These are phyloP conservation scores for Melanotus villosus DNA, from an alignment of 2,888 invertebrate species.

Conservation along the genomic window DNA sequence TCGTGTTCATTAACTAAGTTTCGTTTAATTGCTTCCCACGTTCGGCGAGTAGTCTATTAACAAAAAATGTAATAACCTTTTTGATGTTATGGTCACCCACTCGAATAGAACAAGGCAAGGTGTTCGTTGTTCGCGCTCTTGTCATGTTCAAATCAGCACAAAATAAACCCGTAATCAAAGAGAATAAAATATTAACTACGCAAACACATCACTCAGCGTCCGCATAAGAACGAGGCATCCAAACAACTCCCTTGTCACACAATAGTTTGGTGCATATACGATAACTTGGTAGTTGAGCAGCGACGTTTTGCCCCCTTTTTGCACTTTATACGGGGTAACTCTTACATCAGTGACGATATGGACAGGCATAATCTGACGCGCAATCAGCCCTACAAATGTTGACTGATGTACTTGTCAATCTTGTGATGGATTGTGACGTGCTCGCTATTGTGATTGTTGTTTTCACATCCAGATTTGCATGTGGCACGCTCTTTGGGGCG, in stretches of 20 bases:
- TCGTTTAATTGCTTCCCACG: too few relatives aligned
- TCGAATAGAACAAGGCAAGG: background rate
- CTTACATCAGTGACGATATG: slow-evolving; percentile 36
- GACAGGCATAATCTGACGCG: slow-evolving; percentile 53
- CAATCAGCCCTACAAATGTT: slow-evolving; percentile 67
- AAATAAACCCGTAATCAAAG: slow-evolving; percentile 52
- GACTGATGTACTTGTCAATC: slow-evolving; percentile 68
- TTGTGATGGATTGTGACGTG: slow-evolving; percentile 63
- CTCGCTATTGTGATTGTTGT: slow-evolving; percentile 61
- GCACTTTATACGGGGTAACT: background rate
- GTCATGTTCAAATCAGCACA: slow-evolving; percentile 33
- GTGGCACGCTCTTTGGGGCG: slow-evolving; percentile 58
- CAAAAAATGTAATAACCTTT: background rate
- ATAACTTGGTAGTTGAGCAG: slow-evolving; percentile 53
- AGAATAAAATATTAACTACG: slow-evolving; percentile 62
- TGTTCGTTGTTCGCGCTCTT: background rate
- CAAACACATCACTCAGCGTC: slow-evolving; percentile 58
- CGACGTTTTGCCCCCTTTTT: slow-evolving; percentile 36
- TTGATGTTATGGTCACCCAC: background rate
- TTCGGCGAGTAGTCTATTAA: too few relatives aligned
- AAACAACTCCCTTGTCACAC: slow-evolving; percentile 52
- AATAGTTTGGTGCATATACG: slow-evolving; percentile 56
- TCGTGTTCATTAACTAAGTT: too few relatives aligned
- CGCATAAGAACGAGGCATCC: slow-evolving; percentile 56
- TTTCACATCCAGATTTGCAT: slow-evolving; percentile 61